phyloP scores from a whole-genome alignment of 1,140 invertebrate species.

The Neelides sp. region DNA sequence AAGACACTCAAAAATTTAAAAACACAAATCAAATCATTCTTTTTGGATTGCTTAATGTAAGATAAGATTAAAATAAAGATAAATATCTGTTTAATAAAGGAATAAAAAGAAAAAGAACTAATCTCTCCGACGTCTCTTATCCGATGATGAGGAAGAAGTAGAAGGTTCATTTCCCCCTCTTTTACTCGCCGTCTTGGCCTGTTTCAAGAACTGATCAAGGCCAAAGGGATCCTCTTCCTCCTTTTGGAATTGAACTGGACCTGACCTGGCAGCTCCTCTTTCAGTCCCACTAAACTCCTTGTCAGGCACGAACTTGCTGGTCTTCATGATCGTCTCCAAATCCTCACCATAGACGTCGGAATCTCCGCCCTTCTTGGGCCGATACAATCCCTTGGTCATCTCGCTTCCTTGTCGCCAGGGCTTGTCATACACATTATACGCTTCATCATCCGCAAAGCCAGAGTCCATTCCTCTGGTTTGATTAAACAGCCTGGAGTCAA shows the following conservation, averaged over 20 bases:
- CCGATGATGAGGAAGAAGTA: too few relatives aligned
- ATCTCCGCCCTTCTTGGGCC: slow-evolving; percentile 76
- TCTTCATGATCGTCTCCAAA: slow-evolving; percentile 67
- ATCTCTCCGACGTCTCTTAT: slow-evolving; percentile 31
- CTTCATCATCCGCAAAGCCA: slow-evolving; percentile 95
- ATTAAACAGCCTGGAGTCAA: slow-evolving; percentile 93
- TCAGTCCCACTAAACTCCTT: slow-evolving; percentile 90
- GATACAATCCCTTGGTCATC: slow-evolving; percentile 78
- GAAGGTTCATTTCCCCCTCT: slow-evolving; percentile 37
- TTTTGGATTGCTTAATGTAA: too few relatives aligned
- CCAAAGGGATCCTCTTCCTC: slow-evolving; percentile 93
- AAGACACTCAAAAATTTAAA: too few relatives aligned
- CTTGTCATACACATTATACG: slow-evolving; percentile 96
- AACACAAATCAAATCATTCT: too few relatives aligned
- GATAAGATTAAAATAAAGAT: too few relatives aligned
- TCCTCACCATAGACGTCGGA: slow-evolving; percentile 84
- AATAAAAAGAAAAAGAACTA: too few relatives aligned
- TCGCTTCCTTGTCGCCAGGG: slow-evolving; percentile 73
- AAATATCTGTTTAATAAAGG: too few relatives aligned
- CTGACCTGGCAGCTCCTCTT: slow-evolving; percentile 53
- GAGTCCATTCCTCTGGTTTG: slow-evolving; percentile 89
- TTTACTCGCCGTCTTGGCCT: slow-evolving; percentile 70
- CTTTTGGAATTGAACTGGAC: slow-evolving; percentile 92
- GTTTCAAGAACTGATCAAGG: slow-evolving; percentile 92
- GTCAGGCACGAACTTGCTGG: slow-evolving; percentile 90